Evolutionary conservation across 2,888 invertebrate species (phyloP), one percentile per base, ranked within the genome.

Genomic region (Plebejus melissa): DNA sequence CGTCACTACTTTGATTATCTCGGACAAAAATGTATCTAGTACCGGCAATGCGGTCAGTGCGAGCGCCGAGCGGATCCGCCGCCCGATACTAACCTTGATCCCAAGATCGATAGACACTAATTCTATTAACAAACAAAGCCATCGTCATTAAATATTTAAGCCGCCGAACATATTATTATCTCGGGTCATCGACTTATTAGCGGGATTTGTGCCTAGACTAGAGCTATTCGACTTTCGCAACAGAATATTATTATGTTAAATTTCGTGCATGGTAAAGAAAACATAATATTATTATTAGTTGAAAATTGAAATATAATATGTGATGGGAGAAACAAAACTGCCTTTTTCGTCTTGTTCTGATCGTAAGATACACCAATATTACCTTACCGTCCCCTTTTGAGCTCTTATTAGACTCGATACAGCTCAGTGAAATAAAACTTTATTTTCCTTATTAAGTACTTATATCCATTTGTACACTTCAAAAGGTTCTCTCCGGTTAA

Each of bases 1-100:
- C 86, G 82, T 85, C 85, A 86, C 84, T 84, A 82, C 82, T 82
- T 83, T 83, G 85, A 86, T 87, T 86, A 86, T 85, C 83, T 85
- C 82, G 80, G 81, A 83, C 82, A 83, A 79, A 80, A 84, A 82
- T 82, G 78, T 80, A 79, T 75, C 78, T 78, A 82, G 83, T 77
- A 74, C 77, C 75, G 65, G 69, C 79, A 76, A 77, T 75, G 71
- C 75, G 74, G 76, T 75, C 70, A 76, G 36, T 60, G 28, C 32
- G 58, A 76, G 74, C 16, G 38, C 71, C 32, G 28, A 46, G 60
- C 58, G 60, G 75, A 72, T 75, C 60, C 41, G 76, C 74, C 74
- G 60, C 7, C 58, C 22, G 9, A 71, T 76, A 76, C 75, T 76
- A 77, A 74, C 76, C 76, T 78, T 60, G 74, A 75, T 78, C 50